These are phyloP conservation scores for Novumbra hubbsi DNA, from an alignment of 2,797 vertebrate genomes.

Conservation along the genomic window DNA sequence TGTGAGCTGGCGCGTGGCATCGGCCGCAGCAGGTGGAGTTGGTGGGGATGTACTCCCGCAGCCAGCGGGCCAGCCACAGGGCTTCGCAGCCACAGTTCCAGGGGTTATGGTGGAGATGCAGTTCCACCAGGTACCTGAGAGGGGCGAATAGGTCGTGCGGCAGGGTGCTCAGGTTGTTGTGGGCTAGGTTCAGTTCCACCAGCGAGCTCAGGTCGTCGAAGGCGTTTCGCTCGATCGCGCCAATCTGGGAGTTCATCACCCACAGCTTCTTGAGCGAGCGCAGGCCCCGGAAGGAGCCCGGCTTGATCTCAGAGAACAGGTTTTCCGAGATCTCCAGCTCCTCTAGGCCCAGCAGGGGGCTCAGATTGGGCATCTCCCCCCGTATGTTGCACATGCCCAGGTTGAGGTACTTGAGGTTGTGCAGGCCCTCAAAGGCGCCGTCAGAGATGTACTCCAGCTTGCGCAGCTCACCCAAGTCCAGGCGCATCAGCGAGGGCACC, in stretches of 20 bases:
- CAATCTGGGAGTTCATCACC: slow-evolving; percentile 98
- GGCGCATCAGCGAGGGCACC: slow-evolving; percentile 93
- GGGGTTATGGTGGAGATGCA: slow-evolving; percentile 97
- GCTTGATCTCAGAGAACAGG: slow-evolving; percentile 87
- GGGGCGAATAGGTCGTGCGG: slow-evolving; percentile 94
- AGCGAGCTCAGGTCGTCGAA: slow-evolving; percentile 90
- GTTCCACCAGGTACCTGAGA: slow-evolving; percentile 89
- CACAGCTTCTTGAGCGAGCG: slow-evolving; percentile 92
- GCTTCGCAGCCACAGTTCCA: slow-evolving; percentile 97
- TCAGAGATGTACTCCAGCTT: slow-evolving; percentile 98
- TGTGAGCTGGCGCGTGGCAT: slow-evolving; percentile 88
- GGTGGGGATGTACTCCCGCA: slow-evolving; percentile 92
- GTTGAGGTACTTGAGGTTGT: slow-evolving; percentile 99
- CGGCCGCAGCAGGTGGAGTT: slow-evolving; percentile 97
- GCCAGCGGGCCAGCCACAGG: slow-evolving; percentile 94
- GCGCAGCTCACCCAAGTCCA: slow-evolving; percentile 94
- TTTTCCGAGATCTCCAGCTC: slow-evolving; percentile 98
- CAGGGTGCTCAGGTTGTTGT: slow-evolving; percentile 94
- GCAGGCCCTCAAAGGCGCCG: slow-evolving; percentile 93
- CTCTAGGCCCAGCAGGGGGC: slow-evolving; percentile 89
- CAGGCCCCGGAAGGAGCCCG: slow-evolving; percentile 89
- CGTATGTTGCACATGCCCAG: slow-evolving; percentile 96
- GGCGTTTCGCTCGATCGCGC: slow-evolving; percentile 89
- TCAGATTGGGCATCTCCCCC: slow-evolving; percentile 94
- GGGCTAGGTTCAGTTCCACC: slow-evolving; percentile 95